Base-by-base conservation (phyloP, 37 sponge, comb jelly and placozoan species). In the Haliclona indistincta region DNA sequence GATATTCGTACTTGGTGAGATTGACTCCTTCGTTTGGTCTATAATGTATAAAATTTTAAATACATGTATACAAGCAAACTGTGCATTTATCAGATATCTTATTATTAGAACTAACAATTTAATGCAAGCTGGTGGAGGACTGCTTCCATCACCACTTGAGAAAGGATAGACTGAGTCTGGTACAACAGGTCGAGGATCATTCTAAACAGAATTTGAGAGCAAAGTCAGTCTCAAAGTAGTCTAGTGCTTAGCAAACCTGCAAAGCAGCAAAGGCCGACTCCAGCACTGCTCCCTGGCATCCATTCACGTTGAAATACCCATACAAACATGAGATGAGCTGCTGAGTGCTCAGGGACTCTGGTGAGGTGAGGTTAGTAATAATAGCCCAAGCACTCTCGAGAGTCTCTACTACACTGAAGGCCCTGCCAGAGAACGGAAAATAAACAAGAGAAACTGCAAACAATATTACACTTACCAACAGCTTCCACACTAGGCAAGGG, bases 361-460 rank as follows among this genome's bases (percentile, higher is more conserved):
- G 6, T 25, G 60, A 20, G 22, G 60, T 25, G 6, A 7, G 60
- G n/a, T 20, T 20, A 8, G 22, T 58, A 7, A 25, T 8, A 10
- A 88, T 93, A 68, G 90, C 81, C 51, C 47, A 78, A 10, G 62
- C 63, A 69, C 89, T 88, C 47, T 75, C 93, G 10, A 93, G 73
- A 20, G 82, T 80, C 82, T 93, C 93, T 13, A 88, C 90, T 4
- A 88, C 77, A 56, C 89, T 85, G 68, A 93, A 93, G 22, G 93
- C 93, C 93, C 93, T 93, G 36, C 6, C 7, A 43, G 43, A 58
- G 8, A 54, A 32, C 38, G 42, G 35, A 20, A 20, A 15, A 23
- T 5, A 37, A 45, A 25, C 33, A 29, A 25, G 23, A 66, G n/a
- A 3, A 69, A 6, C 22, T 20, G 5, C 15, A 10, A 33, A 65